These are phyloP conservation scores for Ophraella communa DNA, from an alignment of 2,888 invertebrate genomes.

Conservation along the genomic window DNA sequence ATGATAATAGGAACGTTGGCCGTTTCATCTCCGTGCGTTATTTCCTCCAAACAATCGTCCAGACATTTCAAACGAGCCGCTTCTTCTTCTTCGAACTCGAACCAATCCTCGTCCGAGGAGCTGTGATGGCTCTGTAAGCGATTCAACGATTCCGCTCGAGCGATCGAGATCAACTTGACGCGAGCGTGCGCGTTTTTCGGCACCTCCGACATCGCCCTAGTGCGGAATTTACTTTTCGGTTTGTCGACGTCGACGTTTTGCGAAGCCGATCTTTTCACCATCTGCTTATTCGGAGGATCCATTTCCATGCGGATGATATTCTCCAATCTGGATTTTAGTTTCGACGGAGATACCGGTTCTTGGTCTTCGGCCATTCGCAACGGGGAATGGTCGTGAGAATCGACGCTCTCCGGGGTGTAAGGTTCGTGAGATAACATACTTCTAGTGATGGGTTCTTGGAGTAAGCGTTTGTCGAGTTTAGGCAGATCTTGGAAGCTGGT, in stretches of 20 bases:
- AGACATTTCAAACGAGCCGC: slow-evolving; percentile 27
- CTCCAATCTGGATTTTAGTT: slow-evolving; percentile 69
- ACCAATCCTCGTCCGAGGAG: slow-evolving; percentile 62
- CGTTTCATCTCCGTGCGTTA: slow-evolving; percentile 8
- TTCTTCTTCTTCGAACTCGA: slow-evolving; percentile 55
- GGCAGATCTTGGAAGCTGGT: slow-evolving; percentile 49
- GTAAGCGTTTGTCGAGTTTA: slow-evolving; percentile 57
- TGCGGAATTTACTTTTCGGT: slow-evolving; percentile 37
- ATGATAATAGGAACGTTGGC: slow-evolving; percentile 30
- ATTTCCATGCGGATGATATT: slow-evolving; percentile 55
- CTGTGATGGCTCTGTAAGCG: slow-evolving; percentile 60
- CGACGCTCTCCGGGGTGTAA: slow-evolving; percentile 83
- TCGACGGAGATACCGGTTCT: slow-evolving; percentile 66
- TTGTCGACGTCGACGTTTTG: slow-evolving; percentile 41
- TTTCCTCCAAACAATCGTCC: slow-evolving; percentile 26
- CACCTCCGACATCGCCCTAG: slow-evolving; percentile 52
- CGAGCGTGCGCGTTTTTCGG: slow-evolving; percentile 39
- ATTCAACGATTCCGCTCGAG: slow-evolving; percentile 47
- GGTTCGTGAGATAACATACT: slow-evolving; percentile 67
- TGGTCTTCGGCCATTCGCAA: slow-evolving; percentile 57
- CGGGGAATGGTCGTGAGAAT: slow-evolving; percentile 74
- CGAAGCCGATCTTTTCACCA: slow-evolving; percentile 50
- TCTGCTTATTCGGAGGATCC: slow-evolving; percentile 39
- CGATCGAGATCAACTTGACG: slow-evolving; percentile 42
- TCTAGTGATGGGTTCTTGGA: slow-evolving; percentile 63